Percentiles rank a stretch among this genome's conserved stretches.
Conservation (phyloP, 2,888 invertebrate species). For the Colletes collaris region DNA sequence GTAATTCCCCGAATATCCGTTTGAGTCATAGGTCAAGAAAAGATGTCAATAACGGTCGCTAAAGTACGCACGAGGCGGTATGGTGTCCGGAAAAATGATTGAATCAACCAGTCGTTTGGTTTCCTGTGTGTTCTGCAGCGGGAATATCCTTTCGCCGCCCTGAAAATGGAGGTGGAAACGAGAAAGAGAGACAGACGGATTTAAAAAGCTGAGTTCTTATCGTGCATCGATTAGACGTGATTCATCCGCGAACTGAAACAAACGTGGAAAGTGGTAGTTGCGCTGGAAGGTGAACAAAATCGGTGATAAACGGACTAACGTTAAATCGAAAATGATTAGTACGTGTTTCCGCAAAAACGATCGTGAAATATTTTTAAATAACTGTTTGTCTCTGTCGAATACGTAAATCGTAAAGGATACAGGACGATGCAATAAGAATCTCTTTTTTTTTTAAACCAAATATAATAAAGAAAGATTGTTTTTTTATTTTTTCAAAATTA, state of each 20-base stretch:
- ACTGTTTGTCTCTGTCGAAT: no score
- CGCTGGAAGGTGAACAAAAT: neutral
- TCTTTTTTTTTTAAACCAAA: no score
- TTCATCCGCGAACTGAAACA: conserved; percentile 2
- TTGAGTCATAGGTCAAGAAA: neutral
- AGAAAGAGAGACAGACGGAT: conserved; percentile 30
- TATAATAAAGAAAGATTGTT: no score
- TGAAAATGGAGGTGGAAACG: conserved; percentile 19
- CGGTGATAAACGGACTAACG: neutral
- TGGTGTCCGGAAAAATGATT: neutral
- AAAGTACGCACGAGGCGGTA: neutral
- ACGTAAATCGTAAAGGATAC: no score
- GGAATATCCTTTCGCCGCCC: conserved; percentile 20
- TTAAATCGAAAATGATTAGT: conserved; percentile 22
- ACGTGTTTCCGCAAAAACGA: conserved; percentile 8
- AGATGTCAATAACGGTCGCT: neutral
- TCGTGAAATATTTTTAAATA: no score
- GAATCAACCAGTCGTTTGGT: conserved; percentile 11
- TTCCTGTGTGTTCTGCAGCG: neutral
- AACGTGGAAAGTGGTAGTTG: neutral
- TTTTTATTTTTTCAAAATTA: no score
- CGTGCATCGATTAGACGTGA: conserved; percentile 38
- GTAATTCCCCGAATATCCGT: conserved; percentile 7
- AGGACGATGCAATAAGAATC: no score
- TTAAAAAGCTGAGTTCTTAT: conserved; percentile 50